phyloP scores from a whole-genome alignment of 2,888 invertebrate species.

The Aspidapion aeneum region DNA sequence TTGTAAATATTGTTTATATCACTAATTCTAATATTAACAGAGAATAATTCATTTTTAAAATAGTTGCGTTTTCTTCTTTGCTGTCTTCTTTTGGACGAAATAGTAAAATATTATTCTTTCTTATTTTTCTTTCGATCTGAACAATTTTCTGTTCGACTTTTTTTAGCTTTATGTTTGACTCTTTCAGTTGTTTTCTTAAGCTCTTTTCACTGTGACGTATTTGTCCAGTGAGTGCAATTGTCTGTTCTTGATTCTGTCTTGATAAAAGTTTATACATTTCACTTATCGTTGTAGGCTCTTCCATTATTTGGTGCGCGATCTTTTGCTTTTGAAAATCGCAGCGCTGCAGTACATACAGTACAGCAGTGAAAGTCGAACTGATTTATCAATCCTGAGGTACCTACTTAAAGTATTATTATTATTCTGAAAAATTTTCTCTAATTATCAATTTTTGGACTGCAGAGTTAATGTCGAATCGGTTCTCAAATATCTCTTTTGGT shows the following conservation, averaged over 20 bases:
- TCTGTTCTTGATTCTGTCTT: background rate
- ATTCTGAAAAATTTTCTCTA: too few relatives aligned
- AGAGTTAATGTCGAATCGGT: too few relatives aligned
- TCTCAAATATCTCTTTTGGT: too few relatives aligned
- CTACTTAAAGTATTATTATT: background rate
- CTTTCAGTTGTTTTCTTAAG: background rate
- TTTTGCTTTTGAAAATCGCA: background rate
- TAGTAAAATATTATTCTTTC: conserved; percentile 1
- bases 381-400: too few relatives aligned
- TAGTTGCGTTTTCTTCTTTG: background rate
- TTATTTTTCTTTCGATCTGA: background rate
- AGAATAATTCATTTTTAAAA: too few relatives aligned
- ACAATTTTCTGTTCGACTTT: background rate
- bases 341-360: background rate
- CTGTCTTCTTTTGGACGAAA: background rate
- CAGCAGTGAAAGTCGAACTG: background rate
- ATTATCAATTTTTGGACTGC: too few relatives aligned
- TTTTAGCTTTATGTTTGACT: background rate
- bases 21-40: background rate
- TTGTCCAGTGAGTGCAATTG: background rate
- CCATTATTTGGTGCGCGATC: background rate
- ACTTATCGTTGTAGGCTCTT: background rate
- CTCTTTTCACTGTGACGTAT: background rate
- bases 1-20: conserved; percentile 3
- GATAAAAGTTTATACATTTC: background rate